phyloP scores from a whole-genome alignment of 2,797 vertebrate species.

The Pristis pectinata region DNA sequence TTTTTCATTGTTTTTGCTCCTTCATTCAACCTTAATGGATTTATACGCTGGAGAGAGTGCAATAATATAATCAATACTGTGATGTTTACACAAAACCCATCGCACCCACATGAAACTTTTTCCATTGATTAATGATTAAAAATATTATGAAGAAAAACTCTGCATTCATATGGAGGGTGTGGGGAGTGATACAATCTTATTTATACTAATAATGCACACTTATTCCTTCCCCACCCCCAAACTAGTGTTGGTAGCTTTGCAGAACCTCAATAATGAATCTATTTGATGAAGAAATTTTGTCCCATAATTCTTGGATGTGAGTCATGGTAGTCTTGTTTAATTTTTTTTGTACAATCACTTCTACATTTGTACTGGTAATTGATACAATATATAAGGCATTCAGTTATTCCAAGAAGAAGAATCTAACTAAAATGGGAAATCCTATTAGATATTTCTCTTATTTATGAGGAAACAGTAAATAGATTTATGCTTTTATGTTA shows the following conservation, averaged over 20 bases:
- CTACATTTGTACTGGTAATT: background rate
- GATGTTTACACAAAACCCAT: background rate
- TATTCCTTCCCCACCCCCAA: no score
- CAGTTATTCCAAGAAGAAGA: background rate
- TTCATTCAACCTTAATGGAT: background rate
- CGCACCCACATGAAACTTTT: background rate
- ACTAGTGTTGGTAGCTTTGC: background rate
- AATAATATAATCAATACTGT: background rate
- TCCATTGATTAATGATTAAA: background rate
- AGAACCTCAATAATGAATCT: background rate
- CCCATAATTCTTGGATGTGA: background rate
- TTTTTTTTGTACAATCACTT: background rate
- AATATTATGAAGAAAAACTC: background rate
- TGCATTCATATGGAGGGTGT: background rate
- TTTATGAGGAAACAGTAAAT: background rate
- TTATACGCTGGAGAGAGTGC: background rate
- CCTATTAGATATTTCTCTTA: background rate
- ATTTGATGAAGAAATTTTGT: background rate
- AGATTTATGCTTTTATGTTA: background rate
- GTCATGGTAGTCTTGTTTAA: background rate
- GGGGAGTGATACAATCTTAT: background rate
- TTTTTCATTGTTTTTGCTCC: background rate
- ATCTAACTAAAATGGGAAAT: background rate
- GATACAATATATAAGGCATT: background rate
- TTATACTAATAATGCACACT: background rate